Evolutionary conservation across 2,888 invertebrate genomes (phyloP), one percentile per base, ranked within the genome.

Genomic region (Tetranychus piercei): DNA sequence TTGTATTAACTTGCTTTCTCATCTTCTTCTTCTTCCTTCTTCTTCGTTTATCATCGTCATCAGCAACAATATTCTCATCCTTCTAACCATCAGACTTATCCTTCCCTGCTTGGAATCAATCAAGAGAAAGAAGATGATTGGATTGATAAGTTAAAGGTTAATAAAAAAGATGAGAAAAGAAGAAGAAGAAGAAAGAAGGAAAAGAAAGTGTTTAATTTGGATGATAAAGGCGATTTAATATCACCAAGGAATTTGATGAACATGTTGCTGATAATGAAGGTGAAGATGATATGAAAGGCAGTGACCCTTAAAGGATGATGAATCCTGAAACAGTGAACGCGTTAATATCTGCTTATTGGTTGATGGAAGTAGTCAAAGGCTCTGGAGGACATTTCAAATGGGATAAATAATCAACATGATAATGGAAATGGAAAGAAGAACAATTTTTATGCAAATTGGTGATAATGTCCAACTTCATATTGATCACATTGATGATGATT

Each of bases 291-390:
- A 45, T 45, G 55, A 55, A 15, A 55, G 34, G 11, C 55, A 55
- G 55, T 55, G 55, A 55, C 55, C 55, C 55, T 55, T 55, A 55
- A 55, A 55, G 55, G 55, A 55, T 55, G 55, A 55, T 55, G 55
- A 15, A 55, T 55, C 55, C 55, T 15, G 55, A 55, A 55, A 55
- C 9, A 55, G 55, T 55, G 55, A 55, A 55, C 55, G 55, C 55
- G 55, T 55, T 55, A 55, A 55, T 55, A 55, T 55, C 55, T 55
- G 8, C 7, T 55, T 55, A 15, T 55, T 55, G 55, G 11, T 55
- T 55, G 3, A 55, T 34, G 5, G 5, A 34, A 34, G 34, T 34
- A 34, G 34, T 55, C 7, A 55, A 15, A 55, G 55, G 15, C 55
- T 55, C 55, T 55, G 55, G 55, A 55, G 55, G 55, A 55, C 55